A percentile compares a stretch with the other conserved stretches of the same genome.
Conservation (phyloP, 2,797 vertebrate genomes). For the Helostoma temminkii region DNA sequence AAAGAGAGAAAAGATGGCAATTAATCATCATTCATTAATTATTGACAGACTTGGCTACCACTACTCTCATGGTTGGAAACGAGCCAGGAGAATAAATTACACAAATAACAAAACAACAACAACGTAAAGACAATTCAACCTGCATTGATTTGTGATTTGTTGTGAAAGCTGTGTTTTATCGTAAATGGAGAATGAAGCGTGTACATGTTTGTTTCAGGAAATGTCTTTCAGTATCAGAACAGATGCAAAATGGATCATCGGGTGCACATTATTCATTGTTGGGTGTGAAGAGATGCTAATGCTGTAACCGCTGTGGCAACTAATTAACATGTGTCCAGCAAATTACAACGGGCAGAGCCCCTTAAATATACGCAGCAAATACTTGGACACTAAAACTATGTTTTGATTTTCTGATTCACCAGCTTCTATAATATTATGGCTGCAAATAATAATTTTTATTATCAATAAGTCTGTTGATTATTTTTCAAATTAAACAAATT, state of each 20-base stretch:
- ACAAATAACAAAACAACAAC: conserved; percentile 33
- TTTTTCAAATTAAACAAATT: too few species aligned
- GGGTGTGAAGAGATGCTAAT: conserved; percentile 11
- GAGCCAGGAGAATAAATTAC: conserved; percentile 7
- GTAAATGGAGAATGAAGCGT: conserved; percentile 2
- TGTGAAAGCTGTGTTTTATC: not conserved
- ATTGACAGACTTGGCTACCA: conserved; percentile 28
- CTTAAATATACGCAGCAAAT: not conserved
- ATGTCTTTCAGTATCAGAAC: not conserved
- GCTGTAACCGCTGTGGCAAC: not conserved
- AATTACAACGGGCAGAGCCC: too few species aligned
- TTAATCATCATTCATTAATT: conserved; percentile 65
- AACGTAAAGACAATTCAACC: not conserved
- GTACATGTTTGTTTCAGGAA: conserved; percentile 1
- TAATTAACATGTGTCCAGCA: not conserved
- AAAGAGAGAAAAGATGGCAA: conserved; percentile 32
- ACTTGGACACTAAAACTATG: too few species aligned
- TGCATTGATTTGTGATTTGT: not conserved
- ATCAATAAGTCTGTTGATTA: too few species aligned
- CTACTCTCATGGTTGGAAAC: not conserved
- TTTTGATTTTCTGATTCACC: too few species aligned
- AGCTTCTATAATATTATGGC: too few species aligned
- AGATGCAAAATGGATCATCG: not conserved
- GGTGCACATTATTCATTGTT: conserved; percentile 14
- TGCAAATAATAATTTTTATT: too few species aligned